phyloP scores from a whole-genome alignment of 2,113 vertebrate genomes.

The Rhizomys pruinosus region DNA sequence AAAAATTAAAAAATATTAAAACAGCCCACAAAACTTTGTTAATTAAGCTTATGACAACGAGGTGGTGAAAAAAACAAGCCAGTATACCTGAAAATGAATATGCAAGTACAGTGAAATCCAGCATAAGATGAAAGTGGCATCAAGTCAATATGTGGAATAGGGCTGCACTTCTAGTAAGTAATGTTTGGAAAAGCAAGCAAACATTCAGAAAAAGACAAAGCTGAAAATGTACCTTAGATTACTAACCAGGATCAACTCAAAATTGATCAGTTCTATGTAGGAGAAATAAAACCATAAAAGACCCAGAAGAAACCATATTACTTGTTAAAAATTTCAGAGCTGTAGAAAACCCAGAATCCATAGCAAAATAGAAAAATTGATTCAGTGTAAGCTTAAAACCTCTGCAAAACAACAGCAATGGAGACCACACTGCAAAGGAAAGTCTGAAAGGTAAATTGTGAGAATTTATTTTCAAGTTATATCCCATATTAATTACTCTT shows the following conservation, averaged over 20 bases:
- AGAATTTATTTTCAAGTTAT: background rate
- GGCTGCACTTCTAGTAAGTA: too few species aligned
- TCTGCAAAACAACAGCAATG: background rate
- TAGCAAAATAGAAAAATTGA: background rate
- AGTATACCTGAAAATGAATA: background rate
- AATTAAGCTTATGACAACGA: background rate
- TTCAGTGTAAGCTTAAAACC: background rate
- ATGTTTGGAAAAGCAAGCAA: too few species aligned
- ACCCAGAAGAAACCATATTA: background rate
- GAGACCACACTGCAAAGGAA: background rate
- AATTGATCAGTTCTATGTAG: background rate
- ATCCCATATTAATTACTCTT: too few species aligned
- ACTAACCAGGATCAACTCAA: background rate
- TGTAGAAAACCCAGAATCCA: background rate
- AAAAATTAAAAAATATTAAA: background rate
- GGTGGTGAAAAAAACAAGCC: background rate
- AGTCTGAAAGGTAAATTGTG: background rate
- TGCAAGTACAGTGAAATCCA: too few species aligned
- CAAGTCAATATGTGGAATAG: too few species aligned
- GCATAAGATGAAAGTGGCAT: too few species aligned
- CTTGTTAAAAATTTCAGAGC: background rate
- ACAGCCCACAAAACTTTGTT: background rate
- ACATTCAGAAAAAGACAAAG: background rate
- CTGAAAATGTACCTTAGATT: background rate
- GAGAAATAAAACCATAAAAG: background rate